Evolutionary conservation across 2,888 invertebrate species (phyloP), one percentile per base, ranked within the genome.

Genomic region (Papilio elwesi): DNA sequence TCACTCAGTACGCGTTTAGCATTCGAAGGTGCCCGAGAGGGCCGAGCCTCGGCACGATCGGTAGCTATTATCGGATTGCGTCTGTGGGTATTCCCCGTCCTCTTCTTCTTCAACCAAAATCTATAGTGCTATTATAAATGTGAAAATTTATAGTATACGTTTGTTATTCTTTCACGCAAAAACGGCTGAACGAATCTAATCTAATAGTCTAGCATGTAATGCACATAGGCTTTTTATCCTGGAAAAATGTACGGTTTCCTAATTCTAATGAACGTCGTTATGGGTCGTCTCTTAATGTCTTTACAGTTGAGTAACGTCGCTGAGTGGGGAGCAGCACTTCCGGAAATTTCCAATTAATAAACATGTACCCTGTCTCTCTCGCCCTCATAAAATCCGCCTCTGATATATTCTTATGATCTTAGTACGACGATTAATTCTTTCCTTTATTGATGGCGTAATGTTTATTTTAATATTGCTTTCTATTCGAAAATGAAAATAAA

Each of bases 301-400:
- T 51, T 53, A 36, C 49, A 67, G 71, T 51, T 86, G 83, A 86
- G 84, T 83, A 85, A 87, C 85, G 84, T 82, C 80, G 78, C 81
- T 76, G 78, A 74, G 76, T 74, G 78, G 77, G 65, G 78, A 26
- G 80, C 82, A 80, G 79, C 79, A 81, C 80, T 78, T 79, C 78
- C 81, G 89, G 89, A 89, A 88, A 90, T 90, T 87, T 89, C 85
- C 89, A 90, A 90, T 90, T 90, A 90, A 87, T 87, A 64, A 68
- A 48, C 64, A 64, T 48, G 38, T 49, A 72, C 26, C 53, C 59
- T 67, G 15, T 47, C 52, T 47, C 48, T 47, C 55, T 49, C 64
- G 48, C 68, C 55, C 68, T 55, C 55, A 72, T 68, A 68, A 68
- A 72, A 52, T 64, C 55, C 16, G 16, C 47, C 43, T 62, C 52